Percentiles rank a stretch among this genome's conserved stretches.
Evolutionary conservation across 2,113 vertebrate species (phyloP).

Genomic region (Orycteropus afer): DNA sequence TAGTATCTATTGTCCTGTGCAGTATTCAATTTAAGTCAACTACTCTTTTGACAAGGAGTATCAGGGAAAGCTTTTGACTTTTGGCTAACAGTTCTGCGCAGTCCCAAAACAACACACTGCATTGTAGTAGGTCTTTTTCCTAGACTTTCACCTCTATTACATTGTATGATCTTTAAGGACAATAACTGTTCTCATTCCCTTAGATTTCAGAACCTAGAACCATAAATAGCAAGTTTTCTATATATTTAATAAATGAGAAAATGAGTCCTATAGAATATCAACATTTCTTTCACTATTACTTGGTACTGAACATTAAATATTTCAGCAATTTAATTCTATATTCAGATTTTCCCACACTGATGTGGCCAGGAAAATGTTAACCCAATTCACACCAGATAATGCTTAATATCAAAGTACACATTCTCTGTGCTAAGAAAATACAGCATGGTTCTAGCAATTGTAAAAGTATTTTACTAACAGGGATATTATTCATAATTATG

Average conservation of each 20-base stretch:
- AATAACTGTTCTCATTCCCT: not conserved
- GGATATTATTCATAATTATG: not conserved
- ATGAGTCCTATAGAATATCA: constrained; percentile 13
- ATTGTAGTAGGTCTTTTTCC: not conserved
- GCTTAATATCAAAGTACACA: not conserved
- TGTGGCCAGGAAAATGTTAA: not conserved
- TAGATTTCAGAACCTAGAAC: not conserved
- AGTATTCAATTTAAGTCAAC: not conserved
- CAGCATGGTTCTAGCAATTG: not conserved
- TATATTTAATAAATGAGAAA: not conserved
- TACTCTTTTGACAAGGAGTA: not conserved
- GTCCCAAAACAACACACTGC: not conserved
- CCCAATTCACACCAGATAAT: not conserved
- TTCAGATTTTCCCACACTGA: not conserved
- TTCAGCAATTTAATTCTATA: not conserved
- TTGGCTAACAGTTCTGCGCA: not conserved
- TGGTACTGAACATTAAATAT: not conserved
- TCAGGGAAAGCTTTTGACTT: not conserved
- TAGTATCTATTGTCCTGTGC: not conserved
- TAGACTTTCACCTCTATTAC: not conserved
- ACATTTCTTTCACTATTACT: not conserved
- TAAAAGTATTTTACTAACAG: not conserved
- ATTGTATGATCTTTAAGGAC: not conserved
- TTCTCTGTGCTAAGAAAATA: not conserved
- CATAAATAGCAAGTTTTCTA: not conserved